phyloP scores from a whole-genome alignment of 1,140 invertebrate species.

The Parasteatoda tepidariorum region DNA sequence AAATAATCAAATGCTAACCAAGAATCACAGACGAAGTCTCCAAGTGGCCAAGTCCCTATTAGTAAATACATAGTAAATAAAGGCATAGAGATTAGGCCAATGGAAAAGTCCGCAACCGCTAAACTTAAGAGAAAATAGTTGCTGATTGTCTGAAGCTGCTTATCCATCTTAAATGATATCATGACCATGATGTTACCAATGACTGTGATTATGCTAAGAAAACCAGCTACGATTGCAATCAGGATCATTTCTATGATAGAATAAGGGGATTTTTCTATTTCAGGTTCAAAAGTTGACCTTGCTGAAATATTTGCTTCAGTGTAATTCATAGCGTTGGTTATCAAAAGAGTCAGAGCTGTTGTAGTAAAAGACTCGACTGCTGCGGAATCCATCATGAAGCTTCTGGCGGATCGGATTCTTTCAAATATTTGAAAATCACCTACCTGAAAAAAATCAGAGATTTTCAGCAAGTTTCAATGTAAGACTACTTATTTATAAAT shows the following conservation, averaged over 20 bases:
- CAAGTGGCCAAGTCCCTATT: conserved; percentile 67
- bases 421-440: too few species aligned
- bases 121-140: conserved; percentile 73
- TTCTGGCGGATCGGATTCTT: too few species aligned
- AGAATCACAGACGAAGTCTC: conserved; percentile 68
- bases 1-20: conserved; percentile 71
- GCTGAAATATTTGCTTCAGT: conserved; percentile 27
- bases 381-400: neutral
- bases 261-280: conserved; percentile 35
- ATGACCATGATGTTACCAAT: conserved; percentile 73
- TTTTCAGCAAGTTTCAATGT: too few species aligned
- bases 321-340: conserved; percentile 12
- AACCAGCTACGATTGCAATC: conserved; percentile 60
- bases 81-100: conserved; percentile 66
- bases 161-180: conserved; percentile 72
- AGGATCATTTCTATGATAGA: conserved; percentile 58
- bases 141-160: conserved; percentile 73
- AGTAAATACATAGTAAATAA: conserved; percentile 65
- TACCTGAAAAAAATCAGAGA: too few species aligned
- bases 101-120: conserved; percentile 70
- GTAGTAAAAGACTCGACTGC: neutral
- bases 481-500: too few species aligned
- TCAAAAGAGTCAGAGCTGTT: conserved; percentile 2
- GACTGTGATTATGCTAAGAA: conserved; percentile 65
- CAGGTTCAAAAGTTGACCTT: neutral